These are phyloP conservation scores for Paedocypris sp. DNA, from an alignment of 2,113 vertebrate species.

Conservation along the genomic window DNA sequence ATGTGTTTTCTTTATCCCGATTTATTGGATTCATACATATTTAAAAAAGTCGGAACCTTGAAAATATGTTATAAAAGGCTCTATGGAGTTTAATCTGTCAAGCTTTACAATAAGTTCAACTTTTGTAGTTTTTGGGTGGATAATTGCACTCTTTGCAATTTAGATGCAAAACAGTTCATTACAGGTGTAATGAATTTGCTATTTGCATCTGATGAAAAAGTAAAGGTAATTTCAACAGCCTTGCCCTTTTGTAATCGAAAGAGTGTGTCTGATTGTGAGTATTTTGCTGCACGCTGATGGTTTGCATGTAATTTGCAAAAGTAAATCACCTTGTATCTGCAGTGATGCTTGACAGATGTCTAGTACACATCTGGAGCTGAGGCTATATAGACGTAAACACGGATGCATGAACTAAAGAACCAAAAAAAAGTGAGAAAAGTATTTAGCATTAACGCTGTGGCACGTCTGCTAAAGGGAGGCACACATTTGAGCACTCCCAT, in stretches of 20 bases:
- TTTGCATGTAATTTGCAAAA: constrained; percentile 16
- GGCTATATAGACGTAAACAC: no score
- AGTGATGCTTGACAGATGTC: not conserved
- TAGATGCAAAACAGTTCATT: constrained; percentile 41
- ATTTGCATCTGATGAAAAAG: constrained; percentile 31
- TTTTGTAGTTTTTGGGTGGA: not conserved
- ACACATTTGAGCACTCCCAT: no score
- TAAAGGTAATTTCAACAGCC: constrained; percentile 13
- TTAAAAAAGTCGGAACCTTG: not conserved
- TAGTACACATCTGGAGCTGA: not conserved
- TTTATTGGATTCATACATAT: not conserved
- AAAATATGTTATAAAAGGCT: no score
- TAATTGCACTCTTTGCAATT: constrained; percentile 30
- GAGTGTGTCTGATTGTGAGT: constrained; percentile 1
- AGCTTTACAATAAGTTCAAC: constrained; percentile 3
- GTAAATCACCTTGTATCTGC: not conserved
- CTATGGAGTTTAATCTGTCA: no score
- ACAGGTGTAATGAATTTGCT: constrained; percentile 30
- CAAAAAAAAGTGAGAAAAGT: no score
- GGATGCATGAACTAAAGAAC: no score
- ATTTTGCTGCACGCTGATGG: not conserved
- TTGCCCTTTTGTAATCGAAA: constrained; percentile 4
- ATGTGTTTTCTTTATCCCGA: not conserved
- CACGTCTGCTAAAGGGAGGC: no score
- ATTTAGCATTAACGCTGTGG: no score